A percentile compares a stretch with the other conserved stretches of the same genome.
These are phyloP conservation scores for Scopus umbretta DNA, from an alignment of 2,113 vertebrate genomes.

Conservation along the genomic window DNA sequence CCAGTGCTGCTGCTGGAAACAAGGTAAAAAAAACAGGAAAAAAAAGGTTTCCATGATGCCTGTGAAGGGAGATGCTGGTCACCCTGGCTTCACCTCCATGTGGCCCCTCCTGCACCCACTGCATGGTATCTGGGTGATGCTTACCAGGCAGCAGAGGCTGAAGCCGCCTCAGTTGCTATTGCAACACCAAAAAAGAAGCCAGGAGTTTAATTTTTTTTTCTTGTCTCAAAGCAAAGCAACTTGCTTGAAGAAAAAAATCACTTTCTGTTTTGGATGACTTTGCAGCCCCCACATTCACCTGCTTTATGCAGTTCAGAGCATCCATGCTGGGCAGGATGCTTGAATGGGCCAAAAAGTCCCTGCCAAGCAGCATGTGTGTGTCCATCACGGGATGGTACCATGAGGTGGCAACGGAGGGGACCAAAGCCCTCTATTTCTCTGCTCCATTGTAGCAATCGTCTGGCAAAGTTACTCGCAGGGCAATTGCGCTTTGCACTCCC, in stretches of 20 bases:
- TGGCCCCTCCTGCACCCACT: neutral
- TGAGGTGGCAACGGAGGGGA: neutral
- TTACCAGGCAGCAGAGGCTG: neutral
- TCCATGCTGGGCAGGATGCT: neutral
- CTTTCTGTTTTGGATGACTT: neutral
- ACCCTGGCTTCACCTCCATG: neutral
- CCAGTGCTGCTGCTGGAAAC: neutral
- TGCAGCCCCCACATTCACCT: rapidly evolving
- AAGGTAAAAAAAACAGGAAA: too few species aligned
- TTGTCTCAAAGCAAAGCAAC: neutral
- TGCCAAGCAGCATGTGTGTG: neutral
- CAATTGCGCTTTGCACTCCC: neutral
- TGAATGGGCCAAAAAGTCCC: neutral
- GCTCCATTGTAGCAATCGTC: rapidly evolving
- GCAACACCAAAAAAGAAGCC: neutral
- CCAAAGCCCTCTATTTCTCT: neutral
- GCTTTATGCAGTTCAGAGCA: neutral
- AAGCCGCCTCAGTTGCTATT: neutral
- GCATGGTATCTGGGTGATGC: neutral
- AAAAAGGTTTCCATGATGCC: rapidly evolving
- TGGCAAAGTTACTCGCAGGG: neutral
- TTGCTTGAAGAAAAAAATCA: neutral
- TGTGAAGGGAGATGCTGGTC: neutral
- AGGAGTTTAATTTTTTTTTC: neutral
- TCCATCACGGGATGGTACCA: neutral